These are phyloP conservation scores for Hirtodrosophila confusa DNA, from an alignment of 2,888 invertebrate species.

Conservation along the genomic window DNA sequence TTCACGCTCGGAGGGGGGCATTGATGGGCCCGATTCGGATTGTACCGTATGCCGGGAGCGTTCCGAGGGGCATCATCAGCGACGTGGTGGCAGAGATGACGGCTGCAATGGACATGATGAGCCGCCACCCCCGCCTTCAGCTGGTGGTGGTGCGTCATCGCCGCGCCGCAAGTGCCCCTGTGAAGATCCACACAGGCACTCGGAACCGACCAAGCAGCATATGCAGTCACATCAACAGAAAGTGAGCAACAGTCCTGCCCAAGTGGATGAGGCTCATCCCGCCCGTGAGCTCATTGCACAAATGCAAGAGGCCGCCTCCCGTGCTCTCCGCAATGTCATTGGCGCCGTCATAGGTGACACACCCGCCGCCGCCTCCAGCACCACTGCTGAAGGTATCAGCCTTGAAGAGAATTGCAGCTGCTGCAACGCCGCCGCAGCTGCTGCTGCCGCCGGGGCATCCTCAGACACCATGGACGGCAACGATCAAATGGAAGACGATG, in stretches of 20 bases:
- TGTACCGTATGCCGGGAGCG: slow-evolving; percentile 57
- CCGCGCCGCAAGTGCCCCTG: slow-evolving; percentile 56
- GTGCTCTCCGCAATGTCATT: slow-evolving; percentile 47
- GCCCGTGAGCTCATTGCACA: slow-evolving; percentile 47
- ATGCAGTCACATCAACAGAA: not conserved
- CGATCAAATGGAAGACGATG: slow-evolving; percentile 32
- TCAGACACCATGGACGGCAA: slow-evolving; percentile 2
- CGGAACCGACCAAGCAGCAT: slow-evolving; percentile 5
- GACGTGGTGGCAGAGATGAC: slow-evolving; percentile 1
- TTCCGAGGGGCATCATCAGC: slow-evolving; percentile 14
- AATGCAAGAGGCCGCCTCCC: slow-evolving; percentile 55
- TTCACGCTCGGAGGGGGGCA: not conserved
- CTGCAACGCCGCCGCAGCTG: not conserved
- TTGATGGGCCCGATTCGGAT: slow-evolving; percentile 36
- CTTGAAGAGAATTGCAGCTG: slow-evolving; percentile 22
- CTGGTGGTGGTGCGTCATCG: not conserved
- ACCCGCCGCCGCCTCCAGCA: not conserved
- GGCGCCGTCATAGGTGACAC: slow-evolving; percentile 41
- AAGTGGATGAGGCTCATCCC: slow-evolving; percentile 36
- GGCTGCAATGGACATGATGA: slow-evolving; percentile 30
- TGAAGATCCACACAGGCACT: slow-evolving; percentile 32
- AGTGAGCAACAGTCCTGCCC: not conserved
- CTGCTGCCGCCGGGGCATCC: not conserved
- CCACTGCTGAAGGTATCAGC: not conserved
- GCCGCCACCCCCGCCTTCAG: slow-evolving; percentile 39